Evolutionary conservation across 1,140 invertebrate genomes (phyloP), one percentile per base, ranked within the genome.

Genomic region (Andrena cerasifolii): DNA sequence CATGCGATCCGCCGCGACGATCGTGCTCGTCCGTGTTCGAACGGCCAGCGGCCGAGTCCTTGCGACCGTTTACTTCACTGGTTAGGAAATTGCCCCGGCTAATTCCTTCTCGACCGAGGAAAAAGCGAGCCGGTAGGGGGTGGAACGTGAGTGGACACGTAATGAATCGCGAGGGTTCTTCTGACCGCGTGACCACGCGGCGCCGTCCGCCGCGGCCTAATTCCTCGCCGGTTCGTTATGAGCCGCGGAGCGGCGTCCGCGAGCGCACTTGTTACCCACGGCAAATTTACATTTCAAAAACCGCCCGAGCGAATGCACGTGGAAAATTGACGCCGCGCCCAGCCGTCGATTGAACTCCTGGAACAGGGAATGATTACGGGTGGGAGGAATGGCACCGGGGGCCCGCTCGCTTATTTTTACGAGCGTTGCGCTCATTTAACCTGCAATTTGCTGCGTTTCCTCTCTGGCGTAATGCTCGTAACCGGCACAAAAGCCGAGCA

Each of bases 201-300:
- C 62, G 45, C 43, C 47, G 58, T 31, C 16, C 33, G 56, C 56
- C 14, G 16, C 75, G 56, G 56, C 67, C 75, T 77, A 77, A 77
- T 77, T 70, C 56, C 56, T 62, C 66, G 45, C 43, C 45, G 43
- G 47, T 66, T 77, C 75, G 75, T 77, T 71, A 77, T 62, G 75
- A 71, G 75, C 67, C 67, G 45, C 73, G 40, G 47, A 51, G 62
- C 72, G 33, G 72, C 43, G 24, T n/a, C n/a, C n/a, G n/a, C n/a
- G n/a, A n/a, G n/a, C 51, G 53, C 67, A 77, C 75, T 62, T 61
- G 67, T 77, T 77, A 77, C 67, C 47, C 65, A 49, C 43, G 65
- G 75, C 33, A 62, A 77, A 77, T 77, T 77, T 77, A 77, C 75
- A 77, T 77, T 77, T 77, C 66, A 77, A 77, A 77, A 71, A 53